Percentiles rank a stretch among this genome's conserved stretches.
These are phyloP conservation scores for Drosophila melanogaster DNA, from an alignment of 1,140 invertebrate genomes.

Conservation along the genomic window Release_6_plus_ISO1_MT NT_033779.5:13072501-13073000, in stretches of 20 bases:
- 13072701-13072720: slow-evolving; percentile 20
- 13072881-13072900: neutral
- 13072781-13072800: slow-evolving; percentile 82
- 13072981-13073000: neutral
- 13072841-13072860: slow-evolving; percentile 55
- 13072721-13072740: slow-evolving; percentile 31
- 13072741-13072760: slow-evolving; percentile 20
- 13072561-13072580: slow-evolving; percentile 81
- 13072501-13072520: slow-evolving; percentile 79
- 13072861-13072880: slow-evolving; percentile 46
- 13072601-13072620: slow-evolving; percentile 22
- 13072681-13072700: slow-evolving; percentile 2
- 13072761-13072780: slow-evolving; percentile 51
- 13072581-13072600: slow-evolving; percentile 68
- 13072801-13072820: slow-evolving; percentile 79
- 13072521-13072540: slow-evolving; percentile 80
- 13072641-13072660: slow-evolving; percentile 28
- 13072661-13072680: slow-evolving; percentile 66
- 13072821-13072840: slow-evolving; percentile 70
- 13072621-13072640: slow-evolving; percentile 25
- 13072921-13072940: slow-evolving; percentile 1
- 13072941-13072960: slow-evolving; percentile 5
- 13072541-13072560: slow-evolving; percentile 83
- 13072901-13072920: slow-evolving; percentile 2
- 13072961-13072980: slow-evolving; percentile 1